Percentiles rank a stretch among this genome's conserved stretches.
Evolutionary conservation across 2,113 vertebrate species (phyloP).

Genomic region (Gila orcuttii): DNA sequence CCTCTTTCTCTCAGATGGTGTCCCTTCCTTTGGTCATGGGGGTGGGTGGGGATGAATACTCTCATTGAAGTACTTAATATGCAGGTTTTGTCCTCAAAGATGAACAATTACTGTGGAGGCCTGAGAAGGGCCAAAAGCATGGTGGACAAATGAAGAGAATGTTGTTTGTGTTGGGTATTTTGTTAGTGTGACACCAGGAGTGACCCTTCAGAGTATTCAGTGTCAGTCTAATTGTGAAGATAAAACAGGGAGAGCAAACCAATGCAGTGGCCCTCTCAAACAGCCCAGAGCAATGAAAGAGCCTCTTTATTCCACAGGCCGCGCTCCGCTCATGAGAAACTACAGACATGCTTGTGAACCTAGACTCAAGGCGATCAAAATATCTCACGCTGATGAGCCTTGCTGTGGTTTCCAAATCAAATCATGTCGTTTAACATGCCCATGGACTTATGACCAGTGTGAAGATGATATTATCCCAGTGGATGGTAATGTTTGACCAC

Average conservation of each 20-base stretch:
- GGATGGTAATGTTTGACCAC: constrained; percentile 25
- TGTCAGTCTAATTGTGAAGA: constrained; percentile 61
- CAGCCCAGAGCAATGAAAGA: constrained; percentile 57
- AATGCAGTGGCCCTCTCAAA: constrained; percentile 53
- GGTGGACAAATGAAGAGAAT: constrained; percentile 51
- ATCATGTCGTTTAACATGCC: not conserved
- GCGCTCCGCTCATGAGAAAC: constrained; percentile 55
- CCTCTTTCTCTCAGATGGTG: not conserved
- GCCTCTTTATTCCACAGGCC: constrained; percentile 52
- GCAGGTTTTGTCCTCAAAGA: constrained; percentile 53
- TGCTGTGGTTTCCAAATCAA: constrained; percentile 37
- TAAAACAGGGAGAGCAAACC: constrained; percentile 55
- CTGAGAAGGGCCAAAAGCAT: constrained; percentile 51
- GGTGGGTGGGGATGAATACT: constrained; percentile 12
- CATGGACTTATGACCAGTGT: not conserved
- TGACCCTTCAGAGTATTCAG: constrained; percentile 62
- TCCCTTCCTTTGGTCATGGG: not conserved
- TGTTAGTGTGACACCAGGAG: constrained; percentile 57
- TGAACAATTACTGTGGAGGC: constrained; percentile 51
- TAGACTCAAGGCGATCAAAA: constrained; percentile 40
- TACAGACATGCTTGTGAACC: constrained; percentile 53
- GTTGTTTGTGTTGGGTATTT: constrained; percentile 62
- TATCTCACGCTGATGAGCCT: constrained; percentile 8
- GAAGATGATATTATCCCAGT: constrained; percentile 17
- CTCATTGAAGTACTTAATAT: constrained; percentile 48